A percentile compares a stretch with the other conserved stretches of the same genome.
Conservation (phyloP, 1,140 invertebrate species). For the Nymphalis io region DNA sequence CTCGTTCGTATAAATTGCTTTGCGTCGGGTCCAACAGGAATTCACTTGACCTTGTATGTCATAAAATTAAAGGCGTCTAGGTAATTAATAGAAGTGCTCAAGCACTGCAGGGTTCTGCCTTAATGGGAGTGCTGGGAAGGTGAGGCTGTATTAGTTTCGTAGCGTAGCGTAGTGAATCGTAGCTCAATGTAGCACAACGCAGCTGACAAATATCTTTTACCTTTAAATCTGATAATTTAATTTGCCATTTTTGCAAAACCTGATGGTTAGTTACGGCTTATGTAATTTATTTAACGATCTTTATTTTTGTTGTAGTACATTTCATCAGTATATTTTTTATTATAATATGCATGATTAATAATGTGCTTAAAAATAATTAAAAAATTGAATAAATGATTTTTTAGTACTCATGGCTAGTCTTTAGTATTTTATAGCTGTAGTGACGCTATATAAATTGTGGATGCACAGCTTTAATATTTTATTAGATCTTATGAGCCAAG, state of each 20-base stretch:
- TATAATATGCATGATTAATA: no score
- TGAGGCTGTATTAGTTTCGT: not conserved
- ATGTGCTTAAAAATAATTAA: no score
- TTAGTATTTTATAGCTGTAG: not conserved
- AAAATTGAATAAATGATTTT: no score
- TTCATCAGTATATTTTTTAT: no score
- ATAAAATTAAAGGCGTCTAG: constrained; percentile 25
- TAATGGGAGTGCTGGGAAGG: constrained; percentile 15
- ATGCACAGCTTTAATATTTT: not conserved
- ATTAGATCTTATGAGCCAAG: constrained; percentile 7
- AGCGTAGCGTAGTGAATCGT: not conserved
- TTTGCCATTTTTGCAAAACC: no score
- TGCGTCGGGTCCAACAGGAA: constrained; percentile 12
- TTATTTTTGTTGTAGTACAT: no score
- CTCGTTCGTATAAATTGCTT: constrained; percentile 10
- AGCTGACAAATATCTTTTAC: not conserved
- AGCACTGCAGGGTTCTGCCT: constrained; percentile 22
- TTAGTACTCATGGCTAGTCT: not conserved
- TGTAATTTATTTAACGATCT: no score
- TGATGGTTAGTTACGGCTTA: no score
- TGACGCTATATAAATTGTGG: not conserved
- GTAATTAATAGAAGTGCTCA: constrained; percentile 30
- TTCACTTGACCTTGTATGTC: constrained; percentile 28
- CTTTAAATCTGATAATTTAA: no score
- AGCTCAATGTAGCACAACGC: not conserved